Conservation (phyloP, 2,113 vertebrate genomes). For the Nyctereutes procyonoides region DNA sequence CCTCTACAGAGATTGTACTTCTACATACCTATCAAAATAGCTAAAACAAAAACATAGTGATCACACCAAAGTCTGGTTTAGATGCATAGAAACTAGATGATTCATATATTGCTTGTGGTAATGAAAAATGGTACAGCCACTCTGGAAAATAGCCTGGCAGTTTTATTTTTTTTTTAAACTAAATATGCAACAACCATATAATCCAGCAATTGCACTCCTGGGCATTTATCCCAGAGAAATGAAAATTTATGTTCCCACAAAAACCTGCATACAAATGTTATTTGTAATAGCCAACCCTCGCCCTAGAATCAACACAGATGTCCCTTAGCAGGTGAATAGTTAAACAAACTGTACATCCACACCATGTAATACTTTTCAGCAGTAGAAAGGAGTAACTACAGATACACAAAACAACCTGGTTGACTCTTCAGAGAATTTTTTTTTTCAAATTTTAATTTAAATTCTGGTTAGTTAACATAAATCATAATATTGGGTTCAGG, state of each 20-base stretch:
- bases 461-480: not conserved
- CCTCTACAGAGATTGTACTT: not conserved
- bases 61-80: not conserved
- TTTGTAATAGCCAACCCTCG: not conserved
- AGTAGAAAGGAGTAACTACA: conserved; percentile 15
- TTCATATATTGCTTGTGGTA: not conserved
- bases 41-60: not conserved
- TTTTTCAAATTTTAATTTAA: not conserved
- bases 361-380: not conserved
- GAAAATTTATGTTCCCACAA: not conserved
- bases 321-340: not conserved
- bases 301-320: not conserved
- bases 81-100: not conserved
- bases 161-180: not conserved
- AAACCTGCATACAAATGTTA: not conserved
- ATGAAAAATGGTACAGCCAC: not conserved
- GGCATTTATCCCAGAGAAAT: conserved; percentile 10
- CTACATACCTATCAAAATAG: not conserved
- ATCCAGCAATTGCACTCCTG: not conserved
- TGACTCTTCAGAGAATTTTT: not conserved
- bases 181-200: not conserved
- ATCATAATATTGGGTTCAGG: not conserved
- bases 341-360: not conserved
- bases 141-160: not conserved
- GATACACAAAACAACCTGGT: not conserved